Base-by-base conservation (phyloP, 2,888 invertebrate genomes). In the Himalopsyche anomala region DNA sequence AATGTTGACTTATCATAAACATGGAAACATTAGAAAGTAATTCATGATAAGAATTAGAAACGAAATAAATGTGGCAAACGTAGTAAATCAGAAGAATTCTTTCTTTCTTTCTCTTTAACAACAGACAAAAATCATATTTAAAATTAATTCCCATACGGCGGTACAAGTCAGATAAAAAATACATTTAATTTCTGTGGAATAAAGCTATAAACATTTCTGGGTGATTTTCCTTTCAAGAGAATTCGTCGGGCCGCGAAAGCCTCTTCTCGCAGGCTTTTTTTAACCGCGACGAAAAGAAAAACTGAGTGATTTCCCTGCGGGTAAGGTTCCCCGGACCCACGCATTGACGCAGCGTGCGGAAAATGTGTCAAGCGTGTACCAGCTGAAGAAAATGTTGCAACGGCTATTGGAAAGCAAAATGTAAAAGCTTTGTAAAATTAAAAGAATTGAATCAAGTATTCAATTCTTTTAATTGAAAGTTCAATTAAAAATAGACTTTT, bases 281-380 rank as follows among this genome's bases (percentile, higher is more conserved):
- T 28, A 62, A 9, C 62, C 19, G 62, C 62, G 62, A 62, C n/a
- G 28, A 62, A 28, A 62, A 62, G 82, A 82, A 85, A 85, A 85
- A 85, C 74, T 82, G 82, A 82, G 82, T 85, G 82, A 85, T 85
- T 85, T 85, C 85, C 85, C 85, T 19, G 38, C 15, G 82, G 85
- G 62, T 79, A 6, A 45, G 69, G 56, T 38, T 81, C 81, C 51
- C 81, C 69, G 28, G 81, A 81, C 85, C 81, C 81, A 85, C 85
- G 62, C 62, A 28, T 62, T 62, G 62, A 28, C 62, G 62, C 62
- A 62, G 19, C 28, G 5, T 62, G 28, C 62, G 62, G 19, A 62
- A 62, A 62, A 81, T 62, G 81, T 85, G 81, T 81, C 82, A 36
- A 51, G 28, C 17, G 11, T 9, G 17, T 42, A 19, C 12, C 54